Evolutionary conservation across 2,888 invertebrate genomes (phyloP), one percentile per base, ranked within the genome.

Genomic region (Melolontha melolontha): DNA sequence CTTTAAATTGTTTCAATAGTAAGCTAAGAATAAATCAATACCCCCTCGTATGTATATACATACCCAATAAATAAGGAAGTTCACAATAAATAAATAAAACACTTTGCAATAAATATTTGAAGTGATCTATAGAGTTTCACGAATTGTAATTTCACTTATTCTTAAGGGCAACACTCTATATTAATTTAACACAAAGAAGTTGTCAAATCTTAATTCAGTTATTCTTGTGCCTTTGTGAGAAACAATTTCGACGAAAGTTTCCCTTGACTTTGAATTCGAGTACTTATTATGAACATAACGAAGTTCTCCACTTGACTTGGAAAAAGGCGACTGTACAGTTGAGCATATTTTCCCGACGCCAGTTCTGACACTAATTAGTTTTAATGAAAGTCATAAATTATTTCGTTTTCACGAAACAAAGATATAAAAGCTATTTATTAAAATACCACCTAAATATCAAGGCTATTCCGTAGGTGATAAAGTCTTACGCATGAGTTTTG

Each of bases 381-480:
- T 14, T 39, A 40, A 17, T 54, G 54, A 14, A 40, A 8, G n/a
- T 40, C 54, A 16, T 54, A 39, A 40, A 54, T 54, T 54, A 40
- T 54, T 40, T 17, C 10, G 40, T 54, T 52, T 39, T 17, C 16
- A 10, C 17, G 10, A 34, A 54, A 16, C n/a, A 12, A 51, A 51
- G 29, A 29, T 51, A n/a, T 51, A 51, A 51, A 51, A 29, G n/a
- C 8, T 34, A 51, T 51, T 51, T 51, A 34, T 40, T 39, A 17
- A 54, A 54, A 39, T 54, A 54, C 14, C 39, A 40, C 40, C 54
- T 40, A 54, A 54, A 54, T 54, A 54, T 54, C 54, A 54, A 54
- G 54, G 40, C 17, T 40, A 40, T 40, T 16, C 5, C 1, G 8
- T 12, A 17, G 39, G 54, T 40, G 14, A 40, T 54, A 54, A 40